phyloP scores from a whole-genome alignment of 30 jellyfish, hydroid and myxozoan genomes.

The Aurelia sp. region DNA sequence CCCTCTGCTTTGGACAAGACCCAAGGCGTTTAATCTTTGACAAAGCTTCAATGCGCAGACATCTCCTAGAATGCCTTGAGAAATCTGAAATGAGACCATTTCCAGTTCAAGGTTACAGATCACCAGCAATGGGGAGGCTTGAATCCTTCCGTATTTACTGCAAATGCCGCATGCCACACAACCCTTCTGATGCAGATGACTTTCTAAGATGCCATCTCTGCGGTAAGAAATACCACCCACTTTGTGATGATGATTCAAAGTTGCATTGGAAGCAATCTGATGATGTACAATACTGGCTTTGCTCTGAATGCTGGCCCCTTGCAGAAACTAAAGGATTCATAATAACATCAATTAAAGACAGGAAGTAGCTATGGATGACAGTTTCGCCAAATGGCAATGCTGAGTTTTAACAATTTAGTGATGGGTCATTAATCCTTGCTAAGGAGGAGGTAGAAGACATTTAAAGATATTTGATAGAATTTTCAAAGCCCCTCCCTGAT shows the following conservation, averaged over 20 bases:
- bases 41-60: constrained; percentile 7
- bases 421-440: too few species aligned
- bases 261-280: constrained; percentile 13
- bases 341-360: background rate
- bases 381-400: too few species aligned
- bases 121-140: constrained; percentile 8
- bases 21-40: constrained; percentile 1
- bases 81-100: constrained; percentile 8
- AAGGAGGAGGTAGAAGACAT: too few species aligned
- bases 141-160: constrained; percentile 15
- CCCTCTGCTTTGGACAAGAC: constrained; percentile 5
- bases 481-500: too few species aligned
- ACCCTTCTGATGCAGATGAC: background rate
- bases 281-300: constrained; percentile 10
- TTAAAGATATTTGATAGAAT: too few species aligned
- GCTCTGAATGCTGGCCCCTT: constrained; percentile 42
- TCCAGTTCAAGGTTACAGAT: constrained; percentile 6
- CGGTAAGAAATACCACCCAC: constrained; percentile 11
- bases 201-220: constrained; percentile 19
- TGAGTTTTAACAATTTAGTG: too few species aligned
- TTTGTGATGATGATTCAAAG: constrained; percentile 19
- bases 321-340: constrained; percentile 3
- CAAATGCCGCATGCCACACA: constrained; percentile 17
- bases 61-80: constrained; percentile 21
- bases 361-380: background rate